Base-by-base conservation (phyloP, 2,888 invertebrate genomes). In the Hemithea aestivaria region DNA sequence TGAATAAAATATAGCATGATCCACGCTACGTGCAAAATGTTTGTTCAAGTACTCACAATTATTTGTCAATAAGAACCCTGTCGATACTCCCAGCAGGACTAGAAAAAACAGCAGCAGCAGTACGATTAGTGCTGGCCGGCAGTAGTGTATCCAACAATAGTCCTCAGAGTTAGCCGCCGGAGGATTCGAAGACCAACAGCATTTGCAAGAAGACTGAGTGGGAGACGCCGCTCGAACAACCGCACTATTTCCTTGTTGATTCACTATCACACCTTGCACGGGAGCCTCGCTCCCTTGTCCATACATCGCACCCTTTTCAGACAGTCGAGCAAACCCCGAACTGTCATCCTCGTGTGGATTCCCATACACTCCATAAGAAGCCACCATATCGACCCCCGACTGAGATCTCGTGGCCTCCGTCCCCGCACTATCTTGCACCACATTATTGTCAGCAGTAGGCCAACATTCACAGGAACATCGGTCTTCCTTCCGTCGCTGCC, bases 61-160 rank as follows among this genome's bases (percentile, higher is more conserved):
- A 73, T 88, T 89, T 61, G 89, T 89, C 65, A 89, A 72, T 69
- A 89, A 74, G 57, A 89, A 85, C 66, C 88, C 89, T 66, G 88
- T 88, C 56, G 89, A 84, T 48, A 88, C 83, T 46, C 89, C 88
- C 72, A 89, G 79, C 62, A 89, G 70, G 49, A 88, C 80, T 63
- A 89, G 70, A 73, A 89, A 87, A 75, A 89, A 84, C 50, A 88
- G 71, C 45, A 89, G 71, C 36, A 89, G 69, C 35, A 89, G 67
- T 22, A 88, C 78, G 56, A 89, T 87, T 25, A 89, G 67, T 7
- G 89, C 87, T 7, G 89, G 89, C 49, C 85, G 80, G 62, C 88
- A 89, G 65, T 88, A 89, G 48, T 87, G 82, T 46, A 84, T 75
- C 87, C 87, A 88, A 54, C 87, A 88, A 50, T 87, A 87, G 57